phyloP scores from a whole-genome alignment of 2,113 vertebrate species.

The Xerus inauris region DNA sequence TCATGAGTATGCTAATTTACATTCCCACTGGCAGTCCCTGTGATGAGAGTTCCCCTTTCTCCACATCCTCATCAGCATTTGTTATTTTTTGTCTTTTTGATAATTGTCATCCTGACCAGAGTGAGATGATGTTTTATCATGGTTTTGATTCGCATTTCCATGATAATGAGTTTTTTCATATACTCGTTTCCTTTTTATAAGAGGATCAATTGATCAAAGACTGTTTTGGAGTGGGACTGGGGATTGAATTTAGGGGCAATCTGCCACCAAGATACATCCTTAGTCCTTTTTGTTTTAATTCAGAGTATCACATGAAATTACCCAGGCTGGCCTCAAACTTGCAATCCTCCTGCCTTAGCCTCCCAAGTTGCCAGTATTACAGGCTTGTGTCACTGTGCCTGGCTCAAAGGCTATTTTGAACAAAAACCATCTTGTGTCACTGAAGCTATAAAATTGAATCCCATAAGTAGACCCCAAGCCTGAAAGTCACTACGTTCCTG shows the following conservation, averaged over 20 bases:
- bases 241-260: no score
- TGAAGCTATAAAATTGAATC: not conserved
- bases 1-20: not conserved
- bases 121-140: not conserved
- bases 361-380: no score
- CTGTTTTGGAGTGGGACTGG: not conserved
- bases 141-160: not conserved
- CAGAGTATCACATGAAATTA: no score
- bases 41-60: not conserved
- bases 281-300: no score
- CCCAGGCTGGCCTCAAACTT: no score
- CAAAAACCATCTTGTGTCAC: not conserved
- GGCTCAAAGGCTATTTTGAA: not conserved
- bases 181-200: not conserved
- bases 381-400: no score
- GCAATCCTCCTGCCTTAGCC: no score
- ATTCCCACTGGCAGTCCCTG: not conserved
- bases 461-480: not conserved
- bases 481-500: fast-evolving
- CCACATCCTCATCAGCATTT: not conserved
- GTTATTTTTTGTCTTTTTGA: not conserved
- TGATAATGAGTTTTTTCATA: not conserved
- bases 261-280: no score
- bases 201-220: not conserved
- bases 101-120: not conserved